Evolutionary conservation across 2,113 vertebrate genomes (phyloP).

Genomic region (Gobio gobio): DNA sequence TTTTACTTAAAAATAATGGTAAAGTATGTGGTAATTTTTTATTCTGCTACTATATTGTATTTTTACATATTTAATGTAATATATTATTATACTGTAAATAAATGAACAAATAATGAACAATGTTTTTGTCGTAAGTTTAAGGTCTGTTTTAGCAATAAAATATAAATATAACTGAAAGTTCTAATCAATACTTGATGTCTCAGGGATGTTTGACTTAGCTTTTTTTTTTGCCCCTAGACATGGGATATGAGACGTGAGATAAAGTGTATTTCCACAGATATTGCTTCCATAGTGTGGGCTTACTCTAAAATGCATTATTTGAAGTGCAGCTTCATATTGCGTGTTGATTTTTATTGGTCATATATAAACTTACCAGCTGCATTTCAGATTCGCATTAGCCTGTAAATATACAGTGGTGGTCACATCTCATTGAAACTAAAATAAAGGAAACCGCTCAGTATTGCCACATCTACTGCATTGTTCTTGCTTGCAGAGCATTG

Average conservation of each 20-base stretch:
- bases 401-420: background rate
- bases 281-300: conserved; percentile 21
- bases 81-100: too few species aligned
- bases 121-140: background rate
- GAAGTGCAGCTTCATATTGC: conserved; percentile 11
- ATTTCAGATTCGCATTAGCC: background rate
- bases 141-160: background rate
- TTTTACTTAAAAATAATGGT: background rate
- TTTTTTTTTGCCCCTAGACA: conserved; percentile 22
- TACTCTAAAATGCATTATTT: conserved; percentile 11
- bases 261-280: conserved; percentile 15
- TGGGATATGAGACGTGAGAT: background rate
- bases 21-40: background rate
- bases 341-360: conserved; percentile 8
- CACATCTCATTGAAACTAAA: background rate
- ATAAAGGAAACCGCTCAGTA: background rate
- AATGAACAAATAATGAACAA: background rate
- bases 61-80: background rate
- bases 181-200: background rate
- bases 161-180: conserved; percentile 3
- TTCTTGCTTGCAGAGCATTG: background rate
- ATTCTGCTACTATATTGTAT: background rate
- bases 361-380: conserved; percentile 21
- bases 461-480: conserved; percentile 23
- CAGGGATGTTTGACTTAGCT: background rate